A percentile compares a stretch with the other conserved stretches of the same genome.
Conservation (phyloP, 2,113 vertebrate species). For the Pterocles orientalis region DNA sequence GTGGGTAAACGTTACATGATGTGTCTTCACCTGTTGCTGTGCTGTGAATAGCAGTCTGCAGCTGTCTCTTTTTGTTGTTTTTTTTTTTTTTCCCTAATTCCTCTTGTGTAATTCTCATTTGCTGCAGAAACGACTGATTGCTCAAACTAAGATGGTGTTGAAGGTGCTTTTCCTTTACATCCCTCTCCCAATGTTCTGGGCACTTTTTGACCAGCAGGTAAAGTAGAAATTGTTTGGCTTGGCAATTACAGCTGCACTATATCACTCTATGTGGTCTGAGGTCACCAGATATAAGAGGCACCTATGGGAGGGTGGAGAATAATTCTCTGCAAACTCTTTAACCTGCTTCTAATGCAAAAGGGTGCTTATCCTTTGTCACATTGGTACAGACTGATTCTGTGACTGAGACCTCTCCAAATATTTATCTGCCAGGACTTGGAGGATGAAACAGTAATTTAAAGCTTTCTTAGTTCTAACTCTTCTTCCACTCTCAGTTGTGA, state of each 20-base stretch:
- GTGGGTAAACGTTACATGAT: background rate
- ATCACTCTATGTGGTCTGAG: background rate
- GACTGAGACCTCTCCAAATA: background rate
- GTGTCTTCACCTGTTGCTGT: background rate
- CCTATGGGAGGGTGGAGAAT: background rate
- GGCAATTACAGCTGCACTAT: background rate
- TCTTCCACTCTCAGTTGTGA: background rate
- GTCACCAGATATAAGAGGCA: background rate
- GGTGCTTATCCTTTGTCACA: background rate
- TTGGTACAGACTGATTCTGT: background rate
- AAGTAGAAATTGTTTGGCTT: background rate
- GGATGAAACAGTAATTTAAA: background rate
- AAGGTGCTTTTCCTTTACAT: slow-evolving; percentile 93
- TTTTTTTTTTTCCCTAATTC: background rate
- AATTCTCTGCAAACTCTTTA: background rate
- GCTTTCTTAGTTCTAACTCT: background rate
- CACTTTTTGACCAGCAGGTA: slow-evolving; percentile 97
- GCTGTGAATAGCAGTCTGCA: background rate
- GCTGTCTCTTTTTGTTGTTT: rapidly evolving
- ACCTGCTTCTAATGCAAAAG: background rate
- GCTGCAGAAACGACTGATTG: slow-evolving; percentile 88
- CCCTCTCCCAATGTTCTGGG: slow-evolving; percentile 98
- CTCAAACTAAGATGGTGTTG: slow-evolving; percentile 91
- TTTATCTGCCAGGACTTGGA: no score
- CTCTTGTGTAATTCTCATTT: background rate